phyloP scores from a whole-genome alignment of 2,113 vertebrate species.

The Monarcha castaneiventris region DNA sequence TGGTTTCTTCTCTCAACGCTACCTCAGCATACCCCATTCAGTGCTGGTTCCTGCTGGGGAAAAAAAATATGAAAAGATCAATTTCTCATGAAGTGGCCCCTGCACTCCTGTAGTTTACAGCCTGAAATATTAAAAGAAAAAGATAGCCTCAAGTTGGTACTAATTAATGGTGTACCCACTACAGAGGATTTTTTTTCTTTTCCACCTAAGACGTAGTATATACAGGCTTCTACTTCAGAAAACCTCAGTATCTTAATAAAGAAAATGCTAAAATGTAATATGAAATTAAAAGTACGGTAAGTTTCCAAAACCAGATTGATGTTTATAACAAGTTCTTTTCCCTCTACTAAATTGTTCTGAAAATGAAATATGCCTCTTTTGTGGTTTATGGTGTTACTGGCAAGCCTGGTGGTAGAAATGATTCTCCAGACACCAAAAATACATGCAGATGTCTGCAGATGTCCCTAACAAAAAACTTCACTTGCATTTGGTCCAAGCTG shows the following conservation, averaged over 20 bases:
- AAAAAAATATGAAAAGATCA: too few species aligned
- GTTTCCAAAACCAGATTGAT: constrained; percentile 31
- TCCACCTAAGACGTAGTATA: not conserved
- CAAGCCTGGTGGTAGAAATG: not conserved
- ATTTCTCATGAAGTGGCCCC: not conserved
- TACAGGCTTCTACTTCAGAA: not conserved
- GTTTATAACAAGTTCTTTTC: constrained; percentile 27
- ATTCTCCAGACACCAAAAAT: constrained; percentile 40
- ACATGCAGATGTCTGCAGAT: not conserved
- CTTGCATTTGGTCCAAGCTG: constrained; percentile 14
- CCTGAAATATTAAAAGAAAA: not conserved
- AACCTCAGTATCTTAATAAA: constrained; percentile 22
- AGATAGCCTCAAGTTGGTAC: not conserved
- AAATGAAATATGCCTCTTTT: constrained; percentile 39
- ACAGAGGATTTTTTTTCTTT: not conserved
- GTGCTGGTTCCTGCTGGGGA: not conserved
- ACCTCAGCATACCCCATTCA: not conserved
- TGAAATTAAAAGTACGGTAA: constrained; percentile 3
- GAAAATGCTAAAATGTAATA: constrained; percentile 10
- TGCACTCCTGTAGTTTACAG: not conserved
- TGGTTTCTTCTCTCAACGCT: not conserved
- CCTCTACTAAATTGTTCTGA: not conserved
- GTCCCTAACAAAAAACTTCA: not conserved
- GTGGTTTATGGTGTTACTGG: constrained; percentile 47
- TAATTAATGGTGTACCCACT: not conserved